Evolutionary conservation across 2,888 invertebrate genomes (phyloP).

Genomic region (Synergus umbraculus): DNA sequence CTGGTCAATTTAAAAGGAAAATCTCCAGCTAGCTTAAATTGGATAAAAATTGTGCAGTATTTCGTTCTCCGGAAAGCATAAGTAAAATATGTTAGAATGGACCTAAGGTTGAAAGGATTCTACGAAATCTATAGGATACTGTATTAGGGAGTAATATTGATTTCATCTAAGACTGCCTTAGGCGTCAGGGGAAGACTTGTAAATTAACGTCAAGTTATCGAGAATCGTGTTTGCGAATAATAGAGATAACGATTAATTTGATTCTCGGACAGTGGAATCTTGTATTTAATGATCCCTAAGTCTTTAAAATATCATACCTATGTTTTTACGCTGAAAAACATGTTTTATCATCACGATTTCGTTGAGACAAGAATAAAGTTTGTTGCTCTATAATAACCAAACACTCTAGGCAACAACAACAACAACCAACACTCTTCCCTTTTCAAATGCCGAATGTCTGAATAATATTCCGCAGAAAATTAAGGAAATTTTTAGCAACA

Average conservation of each 20-base stretch:
- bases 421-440: too few species aligned
- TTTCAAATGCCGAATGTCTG: too few species aligned
- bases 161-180: conserved; percentile 56
- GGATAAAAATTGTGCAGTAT: not conserved
- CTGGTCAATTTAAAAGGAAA: too few species aligned
- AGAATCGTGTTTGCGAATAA: not conserved
- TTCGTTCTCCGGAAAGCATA: not conserved
- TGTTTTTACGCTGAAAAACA: too few species aligned
- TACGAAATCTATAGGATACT: conserved; percentile 42
- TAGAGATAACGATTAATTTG: not conserved
- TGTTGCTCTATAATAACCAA: too few species aligned
- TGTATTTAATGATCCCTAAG: too few species aligned
- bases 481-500: not conserved
- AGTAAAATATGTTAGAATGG: not conserved
- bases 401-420: too few species aligned
- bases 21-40: not conserved
- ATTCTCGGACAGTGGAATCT: too few species aligned
- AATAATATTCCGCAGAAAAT: not conserved
- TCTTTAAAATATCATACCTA: not conserved
- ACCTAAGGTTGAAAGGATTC: conserved; percentile 35
- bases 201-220: conserved; percentile 56
- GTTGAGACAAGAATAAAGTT: too few species aligned
- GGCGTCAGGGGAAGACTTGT: conserved; percentile 50
- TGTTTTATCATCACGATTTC: too few species aligned
- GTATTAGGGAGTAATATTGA: conserved; percentile 54